Conservation (phyloP, 2,888 invertebrate genomes). For the Leptinotarsa rubiginosa region DNA sequence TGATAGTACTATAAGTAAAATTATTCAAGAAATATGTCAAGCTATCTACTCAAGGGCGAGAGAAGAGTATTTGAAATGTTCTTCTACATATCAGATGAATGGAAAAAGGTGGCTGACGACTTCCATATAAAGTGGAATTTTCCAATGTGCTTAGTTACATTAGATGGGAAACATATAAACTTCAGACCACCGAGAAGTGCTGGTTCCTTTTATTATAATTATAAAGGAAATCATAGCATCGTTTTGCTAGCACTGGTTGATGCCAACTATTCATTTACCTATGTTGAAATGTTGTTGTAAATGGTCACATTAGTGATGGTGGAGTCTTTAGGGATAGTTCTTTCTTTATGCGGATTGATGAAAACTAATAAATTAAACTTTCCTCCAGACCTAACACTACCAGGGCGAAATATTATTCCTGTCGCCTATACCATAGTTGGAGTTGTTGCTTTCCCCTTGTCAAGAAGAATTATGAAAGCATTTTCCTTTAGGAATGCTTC, state of each 20-base stretch:
- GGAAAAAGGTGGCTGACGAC: conserved; percentile 7
- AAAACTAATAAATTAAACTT: conserved; percentile 47
- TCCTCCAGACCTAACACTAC: conserved; percentile 46
- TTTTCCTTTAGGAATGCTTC: conserved; percentile 44
- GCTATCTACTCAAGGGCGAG: conserved; percentile 4
- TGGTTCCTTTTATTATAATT: conserved; percentile 25
- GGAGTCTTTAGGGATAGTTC: conserved; percentile 22
- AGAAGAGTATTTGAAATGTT: conserved; percentile 4
- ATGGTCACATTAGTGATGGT: conserved; percentile 22
- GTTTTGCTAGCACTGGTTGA: conserved; percentile 21
- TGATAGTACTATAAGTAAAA: conserved; percentile 10
- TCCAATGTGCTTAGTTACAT: conserved; percentile 13
- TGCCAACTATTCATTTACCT: conserved; percentile 14
- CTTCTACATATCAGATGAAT: conserved; percentile 17
- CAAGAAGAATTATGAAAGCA: conserved; percentile 51
- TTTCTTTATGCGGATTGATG: conserved; percentile 32
- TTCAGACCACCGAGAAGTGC: conserved; percentile 22
- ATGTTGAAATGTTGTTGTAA: conserved; percentile 25
- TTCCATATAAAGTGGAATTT: conserved; percentile 25
- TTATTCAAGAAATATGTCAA: conserved; percentile 20
- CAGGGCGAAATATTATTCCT: conserved; percentile 40
- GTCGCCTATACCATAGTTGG: conserved; percentile 52
- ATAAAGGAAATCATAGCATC: conserved; percentile 21
- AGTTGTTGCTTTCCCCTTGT: conserved; percentile 55
- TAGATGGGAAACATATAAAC: conserved; percentile 23